phyloP scores from a whole-genome alignment of 2,888 invertebrate species.

The Tetheella fluctuosa region DNA sequence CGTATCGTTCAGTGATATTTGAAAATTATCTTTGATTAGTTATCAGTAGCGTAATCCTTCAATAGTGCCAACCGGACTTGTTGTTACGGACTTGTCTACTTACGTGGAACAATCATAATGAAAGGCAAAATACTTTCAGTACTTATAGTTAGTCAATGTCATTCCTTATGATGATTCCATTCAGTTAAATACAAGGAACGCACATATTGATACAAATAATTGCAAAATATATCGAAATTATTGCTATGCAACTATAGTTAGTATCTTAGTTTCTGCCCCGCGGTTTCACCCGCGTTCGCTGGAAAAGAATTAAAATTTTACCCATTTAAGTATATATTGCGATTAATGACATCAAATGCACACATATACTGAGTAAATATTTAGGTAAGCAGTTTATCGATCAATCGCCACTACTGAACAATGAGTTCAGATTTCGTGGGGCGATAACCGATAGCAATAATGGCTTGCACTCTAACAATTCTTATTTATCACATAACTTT shows the following conservation, averaged over 20 bases:
- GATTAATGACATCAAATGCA: too few species aligned
- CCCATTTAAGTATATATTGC: too few species aligned
- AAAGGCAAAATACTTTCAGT: background rate
- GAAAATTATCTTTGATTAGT: slow-evolving; percentile 36
- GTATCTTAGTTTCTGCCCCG: too few species aligned
- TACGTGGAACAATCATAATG: background rate
- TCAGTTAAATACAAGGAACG: too few species aligned
- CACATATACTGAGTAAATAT: background rate
- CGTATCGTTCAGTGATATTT: slow-evolving; percentile 28
- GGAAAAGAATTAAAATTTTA: too few species aligned
- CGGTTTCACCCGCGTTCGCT: too few species aligned
- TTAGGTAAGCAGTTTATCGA: background rate
- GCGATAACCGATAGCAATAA: background rate
- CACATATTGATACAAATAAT: too few species aligned
- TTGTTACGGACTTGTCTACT: background rate
- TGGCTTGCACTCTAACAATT: background rate
- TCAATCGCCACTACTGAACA: background rate
- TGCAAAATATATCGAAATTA: too few species aligned
- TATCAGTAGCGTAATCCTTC: slow-evolving; percentile 31
- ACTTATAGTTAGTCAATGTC: background rate
- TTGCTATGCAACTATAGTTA: too few species aligned
- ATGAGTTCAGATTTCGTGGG: background rate
- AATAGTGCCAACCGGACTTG: slow-evolving; percentile 15
- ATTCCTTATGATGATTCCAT: background rate
- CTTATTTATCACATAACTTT: too few species aligned